A percentile compares a stretch with the other conserved stretches of the same genome.
These are phyloP conservation scores for Carollia perspicillata DNA, from an alignment of 2,113 vertebrate species.

Conservation along the genomic window DNA sequence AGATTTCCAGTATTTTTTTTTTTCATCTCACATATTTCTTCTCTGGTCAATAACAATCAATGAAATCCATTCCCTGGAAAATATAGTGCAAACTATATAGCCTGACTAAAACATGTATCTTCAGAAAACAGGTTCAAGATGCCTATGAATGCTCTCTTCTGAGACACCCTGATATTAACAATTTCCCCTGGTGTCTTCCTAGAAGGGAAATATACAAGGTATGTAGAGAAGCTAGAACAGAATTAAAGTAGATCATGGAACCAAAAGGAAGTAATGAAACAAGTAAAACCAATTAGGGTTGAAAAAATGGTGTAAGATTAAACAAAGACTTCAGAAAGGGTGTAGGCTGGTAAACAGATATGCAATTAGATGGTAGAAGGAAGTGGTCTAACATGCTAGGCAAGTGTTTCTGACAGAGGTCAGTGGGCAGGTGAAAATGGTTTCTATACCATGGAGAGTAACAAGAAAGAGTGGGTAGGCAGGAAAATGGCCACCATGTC, in stretches of 20 bases:
- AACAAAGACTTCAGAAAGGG: not conserved
- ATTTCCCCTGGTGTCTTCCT: not conserved
- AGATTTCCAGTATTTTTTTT: not conserved
- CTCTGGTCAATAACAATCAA: not conserved
- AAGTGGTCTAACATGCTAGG: not conserved
- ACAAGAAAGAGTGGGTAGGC: not conserved
- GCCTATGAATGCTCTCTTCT: not conserved
- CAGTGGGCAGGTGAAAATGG: not conserved
- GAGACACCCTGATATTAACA: not conserved
- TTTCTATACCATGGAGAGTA: not conserved
- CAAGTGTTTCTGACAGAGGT: not conserved
- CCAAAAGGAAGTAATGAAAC: not conserved
- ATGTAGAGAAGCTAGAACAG: not conserved
- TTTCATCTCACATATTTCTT: not conserved
- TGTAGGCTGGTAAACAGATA: not conserved
- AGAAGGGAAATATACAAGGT: not conserved
- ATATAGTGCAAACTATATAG: not conserved
- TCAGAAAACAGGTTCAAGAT: not conserved
- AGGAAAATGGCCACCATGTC: not conserved
- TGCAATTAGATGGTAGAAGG: not conserved
- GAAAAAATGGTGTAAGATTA: not conserved
- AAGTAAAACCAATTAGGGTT: not conserved
- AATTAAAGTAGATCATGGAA: not conserved
- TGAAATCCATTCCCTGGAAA: not conserved
- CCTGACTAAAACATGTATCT: not conserved